Percentiles rank a stretch among this genome's conserved stretches.
Conservation (phyloP, 2,888 invertebrate species). For the Epicampocera succincta region DNA sequence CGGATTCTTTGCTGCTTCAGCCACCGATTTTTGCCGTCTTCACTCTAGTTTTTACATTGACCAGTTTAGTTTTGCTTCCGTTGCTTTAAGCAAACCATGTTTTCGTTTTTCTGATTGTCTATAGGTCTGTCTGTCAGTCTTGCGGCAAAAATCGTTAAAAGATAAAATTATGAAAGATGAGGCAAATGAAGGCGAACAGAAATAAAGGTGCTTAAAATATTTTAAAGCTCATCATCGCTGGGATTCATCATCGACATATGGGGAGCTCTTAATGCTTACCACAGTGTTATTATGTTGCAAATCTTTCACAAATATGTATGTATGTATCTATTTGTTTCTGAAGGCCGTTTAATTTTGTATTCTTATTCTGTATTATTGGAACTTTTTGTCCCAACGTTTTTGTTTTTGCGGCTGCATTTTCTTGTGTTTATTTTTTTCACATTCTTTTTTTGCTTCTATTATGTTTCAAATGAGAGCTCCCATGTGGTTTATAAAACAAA, state of each 20-base stretch:
- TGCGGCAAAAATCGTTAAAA: slow-evolving; percentile 20
- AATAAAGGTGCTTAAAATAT: slow-evolving; percentile 42
- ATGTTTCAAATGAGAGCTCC: slow-evolving; percentile 37
- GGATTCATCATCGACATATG: slow-evolving; percentile 30
- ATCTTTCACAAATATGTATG: slow-evolving; percentile 7
- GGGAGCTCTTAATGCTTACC: slow-evolving; percentile 13
- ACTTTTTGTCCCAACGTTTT: slow-evolving; percentile 16
- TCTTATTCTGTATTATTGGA: slow-evolving; percentile 12
- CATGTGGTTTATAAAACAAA: slow-evolving; percentile 47
- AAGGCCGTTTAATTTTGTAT: slow-evolving; percentile 54
- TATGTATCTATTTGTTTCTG: slow-evolving; percentile 31
- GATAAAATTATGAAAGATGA: slow-evolving; percentile 17
- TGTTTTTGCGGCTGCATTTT: background rate
- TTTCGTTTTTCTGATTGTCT: slow-evolving; percentile 27
- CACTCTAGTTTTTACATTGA: slow-evolving; percentile 25
- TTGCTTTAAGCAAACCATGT: slow-evolving; percentile 14
- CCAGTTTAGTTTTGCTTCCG: slow-evolving; percentile 23
- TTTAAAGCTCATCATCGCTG: slow-evolving; percentile 46
- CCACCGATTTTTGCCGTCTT: slow-evolving; percentile 41
- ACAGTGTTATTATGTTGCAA: slow-evolving; percentile 11
- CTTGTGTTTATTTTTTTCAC: background rate
- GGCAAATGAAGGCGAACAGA: slow-evolving; percentile 8
- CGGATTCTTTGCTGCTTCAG: slow-evolving; percentile 14
- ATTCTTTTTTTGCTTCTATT: background rate
- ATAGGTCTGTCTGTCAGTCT: background rate